Conservation (phyloP, 2,113 vertebrate species). For the Pelodiscus sinensis region DNA sequence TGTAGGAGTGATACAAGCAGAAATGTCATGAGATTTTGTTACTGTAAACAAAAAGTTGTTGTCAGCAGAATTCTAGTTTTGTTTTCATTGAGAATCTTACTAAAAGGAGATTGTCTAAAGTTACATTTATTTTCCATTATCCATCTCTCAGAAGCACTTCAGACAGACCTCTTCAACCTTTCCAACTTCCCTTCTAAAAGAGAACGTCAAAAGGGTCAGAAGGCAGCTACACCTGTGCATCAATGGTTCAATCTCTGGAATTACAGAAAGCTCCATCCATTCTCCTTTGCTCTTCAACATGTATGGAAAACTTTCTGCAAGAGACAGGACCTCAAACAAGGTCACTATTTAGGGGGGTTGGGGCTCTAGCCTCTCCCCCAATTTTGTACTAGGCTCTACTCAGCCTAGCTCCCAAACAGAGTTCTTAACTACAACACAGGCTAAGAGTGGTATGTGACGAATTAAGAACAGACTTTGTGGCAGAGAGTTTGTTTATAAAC, state of each 20-base stretch:
- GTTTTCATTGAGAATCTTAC: background rate
- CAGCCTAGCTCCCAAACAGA: too few species aligned
- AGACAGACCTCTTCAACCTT: too few species aligned
- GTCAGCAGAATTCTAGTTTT: background rate
- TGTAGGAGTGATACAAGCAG: background rate
- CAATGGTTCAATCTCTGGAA: background rate
- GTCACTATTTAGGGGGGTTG: background rate
- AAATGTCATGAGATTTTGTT: background rate
- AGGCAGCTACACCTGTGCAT: background rate
- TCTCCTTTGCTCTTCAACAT: background rate
- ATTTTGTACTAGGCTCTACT: too few species aligned
- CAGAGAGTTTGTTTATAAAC: too few species aligned
- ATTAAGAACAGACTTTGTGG: too few species aligned
- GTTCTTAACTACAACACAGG: too few species aligned
- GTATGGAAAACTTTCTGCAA: background rate
- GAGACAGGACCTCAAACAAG: background rate
- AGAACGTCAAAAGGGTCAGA: background rate
- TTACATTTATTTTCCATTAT: background rate
- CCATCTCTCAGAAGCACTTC: background rate
- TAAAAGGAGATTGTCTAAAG: background rate
- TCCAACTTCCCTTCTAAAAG: background rate
- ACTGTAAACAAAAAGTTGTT: too few species aligned
- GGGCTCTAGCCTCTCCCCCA: too few species aligned
- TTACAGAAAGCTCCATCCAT: background rate
- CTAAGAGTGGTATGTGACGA: too few species aligned